Percentiles rank a stretch among this genome's conserved stretches.
These are phyloP conservation scores for Pantherophis guttatus DNA, from an alignment of 2,113 vertebrate species.

Conservation along the genomic window DNA sequence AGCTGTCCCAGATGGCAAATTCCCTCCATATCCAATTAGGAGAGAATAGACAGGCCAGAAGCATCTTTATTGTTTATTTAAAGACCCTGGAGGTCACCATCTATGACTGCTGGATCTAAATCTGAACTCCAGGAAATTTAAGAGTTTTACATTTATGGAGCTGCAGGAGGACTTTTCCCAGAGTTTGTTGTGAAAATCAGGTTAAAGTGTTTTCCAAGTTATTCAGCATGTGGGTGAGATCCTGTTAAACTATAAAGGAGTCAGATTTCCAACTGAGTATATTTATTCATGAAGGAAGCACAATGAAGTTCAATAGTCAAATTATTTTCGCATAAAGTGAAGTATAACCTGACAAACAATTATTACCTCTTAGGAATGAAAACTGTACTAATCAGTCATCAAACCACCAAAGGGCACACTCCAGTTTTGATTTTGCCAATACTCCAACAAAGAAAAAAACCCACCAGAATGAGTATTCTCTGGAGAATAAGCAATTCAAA, in stretches of 20 bases:
- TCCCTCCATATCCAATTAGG: neutral
- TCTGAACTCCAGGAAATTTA: neutral
- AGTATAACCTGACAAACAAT: neutral
- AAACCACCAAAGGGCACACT: neutral
- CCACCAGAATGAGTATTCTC: neutral
- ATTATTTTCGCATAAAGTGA: neutral
- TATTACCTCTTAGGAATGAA: neutral
- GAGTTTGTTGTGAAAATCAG: neutral
- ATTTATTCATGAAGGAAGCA: neutral
- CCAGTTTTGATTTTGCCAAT: neutral
- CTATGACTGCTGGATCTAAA: neutral
- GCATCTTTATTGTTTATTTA: neutral
- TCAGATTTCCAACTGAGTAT: neutral
- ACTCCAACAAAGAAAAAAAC: neutral
- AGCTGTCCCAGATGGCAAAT: neutral
- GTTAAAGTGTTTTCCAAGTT: neutral
- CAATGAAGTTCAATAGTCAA: neutral
- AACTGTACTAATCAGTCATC: neutral
- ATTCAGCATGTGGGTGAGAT: neutral
- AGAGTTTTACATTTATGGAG: neutral
- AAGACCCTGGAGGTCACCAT: neutral
- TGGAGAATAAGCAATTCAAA: neutral
- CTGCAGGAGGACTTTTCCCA: neutral
- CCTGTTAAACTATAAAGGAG: neutral
- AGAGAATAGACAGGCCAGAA: neutral